Conservation (phyloP, 1,140 invertebrate genomes). For the Cyphomyrmex costatus region DNA sequence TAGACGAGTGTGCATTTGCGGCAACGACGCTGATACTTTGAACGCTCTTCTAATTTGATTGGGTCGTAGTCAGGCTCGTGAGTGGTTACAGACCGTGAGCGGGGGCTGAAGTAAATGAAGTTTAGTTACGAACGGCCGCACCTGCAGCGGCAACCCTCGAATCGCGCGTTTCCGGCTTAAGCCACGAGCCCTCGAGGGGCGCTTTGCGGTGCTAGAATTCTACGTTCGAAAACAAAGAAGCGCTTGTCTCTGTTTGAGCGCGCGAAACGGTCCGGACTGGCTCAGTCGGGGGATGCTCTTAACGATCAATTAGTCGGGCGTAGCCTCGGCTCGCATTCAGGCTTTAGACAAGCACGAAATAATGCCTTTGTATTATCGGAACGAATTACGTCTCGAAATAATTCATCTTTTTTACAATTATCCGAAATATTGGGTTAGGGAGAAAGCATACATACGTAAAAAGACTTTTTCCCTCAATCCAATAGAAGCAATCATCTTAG, state of each 20-base stretch:
- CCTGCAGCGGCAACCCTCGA: conserved; percentile 58
- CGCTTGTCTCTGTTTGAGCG: conserved; percentile 59
- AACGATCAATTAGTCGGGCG: conserved; percentile 60
- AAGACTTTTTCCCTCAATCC: no score
- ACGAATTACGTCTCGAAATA: background rate
- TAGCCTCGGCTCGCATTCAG: conserved; percentile 45
- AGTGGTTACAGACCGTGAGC: conserved; percentile 35
- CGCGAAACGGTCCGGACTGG: conserved; percentile 42
- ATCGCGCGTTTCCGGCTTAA: conserved; percentile 59
- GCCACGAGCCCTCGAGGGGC: conserved; percentile 50
- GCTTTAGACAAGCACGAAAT: conserved; percentile 41
- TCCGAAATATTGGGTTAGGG: no score
- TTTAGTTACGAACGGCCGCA: conserved; percentile 60
- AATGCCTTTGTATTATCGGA: conserved; percentile 36
- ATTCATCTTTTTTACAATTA: background rate
- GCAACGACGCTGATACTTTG: conserved; percentile 43
- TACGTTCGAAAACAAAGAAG: conserved; percentile 63
- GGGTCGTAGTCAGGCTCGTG: conserved; percentile 46
- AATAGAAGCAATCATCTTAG: background rate
- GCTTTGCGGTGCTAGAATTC: conserved; percentile 60
- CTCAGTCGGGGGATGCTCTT: conserved; percentile 42
- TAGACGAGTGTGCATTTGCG: conserved; percentile 8
- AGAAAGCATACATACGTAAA: no score
- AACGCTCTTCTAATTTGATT: conserved; percentile 64
- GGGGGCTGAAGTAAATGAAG: conserved; percentile 57